Base-by-base conservation (phyloP, 2,797 vertebrate species). In the Morelia viridis region DNA sequence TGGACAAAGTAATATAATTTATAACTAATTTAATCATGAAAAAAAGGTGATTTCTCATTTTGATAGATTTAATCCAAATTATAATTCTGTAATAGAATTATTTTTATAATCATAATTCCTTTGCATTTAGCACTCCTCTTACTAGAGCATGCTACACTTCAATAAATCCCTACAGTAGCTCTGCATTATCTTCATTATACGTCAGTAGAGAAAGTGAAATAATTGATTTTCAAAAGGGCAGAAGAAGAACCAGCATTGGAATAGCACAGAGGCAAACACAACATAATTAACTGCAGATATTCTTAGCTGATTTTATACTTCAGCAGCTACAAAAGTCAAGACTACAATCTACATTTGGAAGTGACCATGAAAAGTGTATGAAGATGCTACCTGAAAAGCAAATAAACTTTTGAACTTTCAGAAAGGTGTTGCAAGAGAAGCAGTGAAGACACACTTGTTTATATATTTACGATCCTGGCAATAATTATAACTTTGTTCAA, bases 131-230 rank as follows among this genome's bases (percentile, higher is more conserved):
- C 12, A 35, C 56, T 92, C 56, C 92, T 89, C 83, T 92, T 95
- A 28, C 94, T 85, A 28, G 0, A 89, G 56, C 76, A 35, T 80
- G 65, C 17, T n/a, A 57, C 50, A 83, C 57, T 76, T 94, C 89
- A 64, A 91, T 92, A 22, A 24, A 71, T 91, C 93, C 93, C 93
- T 5, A 0, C 50, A 84, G 87, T 31, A 83, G 65, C 85, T 46
- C 80, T 89, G 28, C 61, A 89, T 62, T 94, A 91, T 76, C 83
- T 94, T 58, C 60, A 93, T 64, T 93, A 93, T 89, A 86, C 15
- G 87, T 26, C 46, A 92, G 26, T 62, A 58, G 60, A 53, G 60
- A 90, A 92, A 24, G 15, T 53, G 1, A 91, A 61, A 83, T 50
- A 83, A 85, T 65, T 62, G 9, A 93, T 56, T 92, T 90, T 28